phyloP scores from a whole-genome alignment of 2,797 vertebrate species.

The Hydrocynus forskahlii region DNA sequence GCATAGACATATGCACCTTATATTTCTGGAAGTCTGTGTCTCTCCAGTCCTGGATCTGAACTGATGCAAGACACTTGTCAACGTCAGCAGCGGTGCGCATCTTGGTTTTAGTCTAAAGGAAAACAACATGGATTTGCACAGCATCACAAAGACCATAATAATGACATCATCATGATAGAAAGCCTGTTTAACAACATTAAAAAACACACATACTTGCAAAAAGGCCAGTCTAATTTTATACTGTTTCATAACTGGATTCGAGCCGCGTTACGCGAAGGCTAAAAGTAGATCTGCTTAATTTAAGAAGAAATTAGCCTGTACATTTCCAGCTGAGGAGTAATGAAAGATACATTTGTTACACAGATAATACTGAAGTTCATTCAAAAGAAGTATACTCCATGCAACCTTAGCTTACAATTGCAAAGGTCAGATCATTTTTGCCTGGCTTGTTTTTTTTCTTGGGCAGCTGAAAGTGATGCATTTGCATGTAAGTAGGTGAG shows the following conservation, averaged over 20 bases:
- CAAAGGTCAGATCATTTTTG: not conserved
- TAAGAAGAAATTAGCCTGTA: not conserved
- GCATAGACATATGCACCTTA: conserved; percentile 70
- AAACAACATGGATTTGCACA: conserved; percentile 21
- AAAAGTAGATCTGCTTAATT: not conserved
- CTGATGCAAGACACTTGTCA: conserved; percentile 80
- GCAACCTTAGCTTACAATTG: not conserved
- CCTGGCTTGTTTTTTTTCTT: not conserved
- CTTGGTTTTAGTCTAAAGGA: conserved; percentile 84
- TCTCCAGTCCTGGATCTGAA: conserved; percentile 78
- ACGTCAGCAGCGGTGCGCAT: conserved; percentile 78
- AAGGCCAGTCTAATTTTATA: not conserved
- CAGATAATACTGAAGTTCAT: not conserved
- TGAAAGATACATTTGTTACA: not conserved
- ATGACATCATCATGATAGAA: not conserved
- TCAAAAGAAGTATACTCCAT: not conserved
- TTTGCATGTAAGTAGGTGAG: not conserved
- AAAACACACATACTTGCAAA: too few species aligned
- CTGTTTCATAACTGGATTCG: not conserved
- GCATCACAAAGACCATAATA: conserved; percentile 6
- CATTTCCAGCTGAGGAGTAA: not conserved
- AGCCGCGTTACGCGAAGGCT: not conserved
- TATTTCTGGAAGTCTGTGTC: conserved; percentile 78
- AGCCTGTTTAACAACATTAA: not conserved
- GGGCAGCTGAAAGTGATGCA: not conserved